Conservation (phyloP, 2,113 vertebrate genomes). For the Chaetodon trifascialis region DNA sequence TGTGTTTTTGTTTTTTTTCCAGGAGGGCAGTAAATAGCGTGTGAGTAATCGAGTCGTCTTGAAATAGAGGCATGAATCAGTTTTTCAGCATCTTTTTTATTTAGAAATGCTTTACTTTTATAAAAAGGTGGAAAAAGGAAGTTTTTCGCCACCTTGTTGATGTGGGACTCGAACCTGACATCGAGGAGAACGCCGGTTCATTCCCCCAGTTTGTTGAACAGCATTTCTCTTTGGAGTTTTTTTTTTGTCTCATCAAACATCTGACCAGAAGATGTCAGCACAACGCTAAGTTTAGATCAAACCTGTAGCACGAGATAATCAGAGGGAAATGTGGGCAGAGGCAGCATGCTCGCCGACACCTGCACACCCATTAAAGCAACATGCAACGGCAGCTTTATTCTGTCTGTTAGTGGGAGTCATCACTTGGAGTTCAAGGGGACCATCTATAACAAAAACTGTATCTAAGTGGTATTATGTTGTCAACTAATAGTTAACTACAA, state of each 20-base stretch:
- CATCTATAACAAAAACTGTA: background rate
- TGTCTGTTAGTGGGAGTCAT: background rate
- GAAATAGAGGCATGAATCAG: too few relatives aligned
- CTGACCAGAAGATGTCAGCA: constrained; percentile 67
- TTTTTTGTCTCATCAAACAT: background rate
- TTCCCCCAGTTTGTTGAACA: too few relatives aligned
- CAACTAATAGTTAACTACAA: background rate
- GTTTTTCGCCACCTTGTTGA: too few relatives aligned
- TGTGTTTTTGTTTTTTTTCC: too few relatives aligned
- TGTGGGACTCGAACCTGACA: too few relatives aligned
- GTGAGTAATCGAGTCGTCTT: too few relatives aligned
- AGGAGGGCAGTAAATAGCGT: too few relatives aligned
- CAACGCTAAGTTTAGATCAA: background rate
- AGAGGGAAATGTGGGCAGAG: background rate
- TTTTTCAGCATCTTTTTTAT: too few relatives aligned
- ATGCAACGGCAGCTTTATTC: background rate
- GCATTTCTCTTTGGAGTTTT: background rate
- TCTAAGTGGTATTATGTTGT: background rate
- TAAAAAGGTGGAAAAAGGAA: too few relatives aligned
- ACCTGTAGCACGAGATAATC: background rate
- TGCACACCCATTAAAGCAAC: background rate
- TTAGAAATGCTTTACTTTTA: too few relatives aligned
- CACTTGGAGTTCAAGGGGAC: background rate
- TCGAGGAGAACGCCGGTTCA: too few relatives aligned
- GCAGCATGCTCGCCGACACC: background rate